Base-by-base conservation (phyloP, 2,797 vertebrate species). In the Cottoperca gobio region DNA sequence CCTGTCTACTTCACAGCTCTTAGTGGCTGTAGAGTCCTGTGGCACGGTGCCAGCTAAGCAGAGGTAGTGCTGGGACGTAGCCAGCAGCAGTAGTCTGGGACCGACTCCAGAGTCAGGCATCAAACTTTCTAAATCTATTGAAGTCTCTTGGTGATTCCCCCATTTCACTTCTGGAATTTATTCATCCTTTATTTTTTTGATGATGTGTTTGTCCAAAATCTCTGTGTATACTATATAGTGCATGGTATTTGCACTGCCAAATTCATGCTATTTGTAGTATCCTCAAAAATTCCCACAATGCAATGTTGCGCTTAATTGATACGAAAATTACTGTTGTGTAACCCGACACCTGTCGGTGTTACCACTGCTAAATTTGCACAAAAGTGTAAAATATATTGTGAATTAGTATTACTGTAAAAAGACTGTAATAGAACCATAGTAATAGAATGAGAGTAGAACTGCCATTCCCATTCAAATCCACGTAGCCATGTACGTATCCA, bases 71-170 rank as follows among this genome's bases (percentile, higher is more conserved):
- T 89, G 86, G 87, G 66, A 67, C 3, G 4, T 2, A 39, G 80
- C 85, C 86, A 86, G 82, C 65, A 21, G 52, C n/a, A 40, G 21
- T 73, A 40, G 21, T 73, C 67, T 80, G 86, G 83, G 85, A 45
- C 40, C 33, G 6, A 50, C 14, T 89, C 84, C 88, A 90, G 83
- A 84, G 48, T 69, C 55, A n/a, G 73, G 55, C 73, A 61, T 77
- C 82, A 66, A 73, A 81, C 69, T 70, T 52, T 72, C 60, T 73
- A 26, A 64, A 52, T 73, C 55, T 60, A 48, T 59, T 23, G 65
- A 73, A 79, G 75, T 71, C 70, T 72, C 58, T 79, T 31, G 35
- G 16, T 67, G 81, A 68, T 58, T 12, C 31, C 53, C 17, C 43
- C 68, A 54, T 61, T 83, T 63, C 40, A 49, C 81, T 73, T 55